Conservation (phyloP, 2,797 vertebrate species). For the Sebastolobus alascanus region DNA sequence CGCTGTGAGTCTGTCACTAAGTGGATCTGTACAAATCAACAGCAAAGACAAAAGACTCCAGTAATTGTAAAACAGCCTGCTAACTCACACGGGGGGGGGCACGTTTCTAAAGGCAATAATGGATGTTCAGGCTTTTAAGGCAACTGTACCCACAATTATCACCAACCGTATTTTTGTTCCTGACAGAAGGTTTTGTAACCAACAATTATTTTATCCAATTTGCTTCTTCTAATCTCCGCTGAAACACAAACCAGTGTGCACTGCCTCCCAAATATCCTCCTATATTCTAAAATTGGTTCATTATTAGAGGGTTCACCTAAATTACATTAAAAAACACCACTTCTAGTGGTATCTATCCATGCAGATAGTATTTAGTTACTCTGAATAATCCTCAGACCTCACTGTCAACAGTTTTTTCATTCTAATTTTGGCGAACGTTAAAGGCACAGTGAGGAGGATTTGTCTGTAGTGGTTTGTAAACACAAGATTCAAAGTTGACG, state of each 20-base stretch:
- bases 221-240: constrained; percentile 23
- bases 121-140: constrained; percentile 49
- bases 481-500: background rate
- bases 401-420: background rate
- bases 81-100: constrained; percentile 22
- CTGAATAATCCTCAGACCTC: background rate
- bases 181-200: constrained; percentile 24
- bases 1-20: constrained; percentile 13
- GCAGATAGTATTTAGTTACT: background rate
- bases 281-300: background rate
- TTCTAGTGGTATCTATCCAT: no score
- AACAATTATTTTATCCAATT: constrained; percentile 46
- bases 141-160: constrained; percentile 62
- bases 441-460: background rate
- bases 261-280: background rate
- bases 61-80: constrained; percentile 45
- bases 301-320: background rate
- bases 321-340: background rate
- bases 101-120: constrained; percentile 57
- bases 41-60: constrained; percentile 35
- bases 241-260: constrained; percentile 15
- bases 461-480: background rate
- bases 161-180: constrained; percentile 41
- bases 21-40: constrained; percentile 15
- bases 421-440: background rate